A percentile compares a stretch with the other conserved stretches of the same genome.
Conservation (phyloP, 2,888 invertebrate species). For the Taphrorychus bicolor region DNA sequence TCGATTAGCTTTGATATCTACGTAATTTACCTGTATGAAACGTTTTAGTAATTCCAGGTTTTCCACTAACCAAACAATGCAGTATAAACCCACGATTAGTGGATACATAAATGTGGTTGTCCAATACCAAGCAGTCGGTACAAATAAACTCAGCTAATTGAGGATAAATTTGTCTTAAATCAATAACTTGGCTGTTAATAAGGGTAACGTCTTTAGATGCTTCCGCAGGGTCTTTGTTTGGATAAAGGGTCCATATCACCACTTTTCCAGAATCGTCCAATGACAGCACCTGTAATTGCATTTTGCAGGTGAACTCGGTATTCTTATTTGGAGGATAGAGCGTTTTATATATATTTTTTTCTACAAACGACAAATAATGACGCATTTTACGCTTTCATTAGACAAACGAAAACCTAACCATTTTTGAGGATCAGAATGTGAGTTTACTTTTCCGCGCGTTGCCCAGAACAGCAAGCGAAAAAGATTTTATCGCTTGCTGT, state of each 20-base stretch:
- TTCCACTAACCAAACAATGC: slow-evolving; percentile 55
- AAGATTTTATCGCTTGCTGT: too few species aligned
- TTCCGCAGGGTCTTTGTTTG: slow-evolving; percentile 44
- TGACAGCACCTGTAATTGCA: slow-evolving; percentile 62
- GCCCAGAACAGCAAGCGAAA: too few species aligned
- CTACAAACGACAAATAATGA: too few species aligned
- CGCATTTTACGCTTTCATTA: too few species aligned
- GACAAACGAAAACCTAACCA: too few species aligned
- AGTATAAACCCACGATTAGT: slow-evolving; percentile 61
- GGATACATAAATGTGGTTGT: slow-evolving; percentile 59
- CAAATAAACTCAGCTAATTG: slow-evolving; percentile 53
- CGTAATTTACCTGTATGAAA: slow-evolving; percentile 50
- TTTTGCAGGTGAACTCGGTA: too few species aligned
- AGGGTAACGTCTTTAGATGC: slow-evolving; percentile 55
- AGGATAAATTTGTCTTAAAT: slow-evolving; percentile 51
- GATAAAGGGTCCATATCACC: slow-evolving; percentile 63
- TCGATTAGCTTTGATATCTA: too few species aligned
- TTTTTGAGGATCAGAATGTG: too few species aligned
- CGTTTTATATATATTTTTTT: too few species aligned
- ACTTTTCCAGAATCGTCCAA: slow-evolving; percentile 62
- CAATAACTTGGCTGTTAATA: slow-evolving; percentile 58
- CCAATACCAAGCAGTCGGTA: slow-evolving; percentile 60
- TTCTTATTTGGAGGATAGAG: too few species aligned
- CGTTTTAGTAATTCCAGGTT: slow-evolving; percentile 51
- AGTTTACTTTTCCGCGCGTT: too few species aligned